phyloP scores from a whole-genome alignment of 2,888 invertebrate genomes.

The Crocallis elinguaria region DNA sequence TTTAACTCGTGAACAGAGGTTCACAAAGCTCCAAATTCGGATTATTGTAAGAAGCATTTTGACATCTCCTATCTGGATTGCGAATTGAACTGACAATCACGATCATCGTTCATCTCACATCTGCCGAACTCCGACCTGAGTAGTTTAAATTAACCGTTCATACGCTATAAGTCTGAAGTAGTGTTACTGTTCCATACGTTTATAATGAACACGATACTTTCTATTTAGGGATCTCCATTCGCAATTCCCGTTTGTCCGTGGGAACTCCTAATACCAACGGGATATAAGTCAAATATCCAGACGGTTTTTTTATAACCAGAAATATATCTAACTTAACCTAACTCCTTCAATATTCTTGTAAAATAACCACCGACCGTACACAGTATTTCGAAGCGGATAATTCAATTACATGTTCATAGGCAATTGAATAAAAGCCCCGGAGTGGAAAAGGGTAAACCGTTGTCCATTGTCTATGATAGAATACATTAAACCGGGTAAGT shows the following conservation, averaged over 20 bases:
- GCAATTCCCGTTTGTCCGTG: not conserved
- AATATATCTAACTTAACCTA: not conserved
- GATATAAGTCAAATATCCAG: not conserved
- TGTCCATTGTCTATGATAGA: constrained; percentile 17
- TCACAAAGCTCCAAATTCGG: no score
- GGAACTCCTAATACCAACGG: not conserved
- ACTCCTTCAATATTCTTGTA: constrained; percentile 1
- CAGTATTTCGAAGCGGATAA: constrained; percentile 25
- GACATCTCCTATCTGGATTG: no score
- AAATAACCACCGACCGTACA: constrained; percentile 6
- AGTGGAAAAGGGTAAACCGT: constrained; percentile 31
- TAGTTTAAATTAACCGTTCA: no score
- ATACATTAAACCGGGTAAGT: constrained; percentile 28
- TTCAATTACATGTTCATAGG: constrained; percentile 31
- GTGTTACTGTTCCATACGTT: not conserved
- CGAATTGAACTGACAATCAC: no score
- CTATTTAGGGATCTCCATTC: not conserved
- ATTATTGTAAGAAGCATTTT: no score
- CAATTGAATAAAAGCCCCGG: constrained; percentile 31
- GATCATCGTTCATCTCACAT: no score
- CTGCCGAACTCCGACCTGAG: no score
- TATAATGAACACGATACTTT: not conserved
- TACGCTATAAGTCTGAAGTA: not conserved
- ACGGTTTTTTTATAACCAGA: no score
- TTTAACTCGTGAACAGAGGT: no score